Base-by-base conservation (phyloP, 2,797 vertebrate species). In the Coregonus suidteri region DNA sequence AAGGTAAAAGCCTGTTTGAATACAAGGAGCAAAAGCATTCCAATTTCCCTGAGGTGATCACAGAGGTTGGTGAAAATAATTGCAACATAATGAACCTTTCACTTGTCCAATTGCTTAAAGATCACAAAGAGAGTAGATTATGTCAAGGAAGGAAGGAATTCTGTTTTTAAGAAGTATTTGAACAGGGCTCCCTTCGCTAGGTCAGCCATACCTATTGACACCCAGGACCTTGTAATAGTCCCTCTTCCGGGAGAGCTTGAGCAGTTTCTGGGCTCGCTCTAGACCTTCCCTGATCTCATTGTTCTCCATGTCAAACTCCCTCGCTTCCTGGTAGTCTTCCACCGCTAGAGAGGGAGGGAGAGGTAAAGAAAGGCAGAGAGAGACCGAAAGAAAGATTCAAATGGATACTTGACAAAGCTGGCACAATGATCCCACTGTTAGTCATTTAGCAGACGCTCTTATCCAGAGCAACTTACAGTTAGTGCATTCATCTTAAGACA, bases 191-290 rank as follows among this genome's bases (percentile, higher is more conserved):
- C 65, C 4, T 31, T 18, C 66, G 6, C 15, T 18, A 18, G 4
- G 59, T 41, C 18, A 30, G 30, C 18, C 30, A 25, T 87, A 96
- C 96, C 95, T 95, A 85, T 85, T 79, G 15, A 96, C 94, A 0
- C 95, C 95, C 1, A 96, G 90, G 86, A 96, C 96, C 88, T 96
- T 96, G 81, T 96, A 96, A 85, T 96, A 96, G 78, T 96, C 95
- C 71, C 95, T 92, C 86, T 96, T 96, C 0, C 88, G 92, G 1
- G 95, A 96, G 67, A 95, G 30, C 82, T 96, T 96, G 3, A 96
- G 93, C 14, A 96, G 84, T 74, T 94, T 96, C 87, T 96, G 95
- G 0, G 95, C 94, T 31, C 93, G 89, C 1, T 96, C 95, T 4
- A 96, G 90, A 6, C 95, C 95, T 54, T 96, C 94, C 78, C 86